phyloP scores from a whole-genome alignment of 2,797 vertebrate species.

The Enoplosus armatus region DNA sequence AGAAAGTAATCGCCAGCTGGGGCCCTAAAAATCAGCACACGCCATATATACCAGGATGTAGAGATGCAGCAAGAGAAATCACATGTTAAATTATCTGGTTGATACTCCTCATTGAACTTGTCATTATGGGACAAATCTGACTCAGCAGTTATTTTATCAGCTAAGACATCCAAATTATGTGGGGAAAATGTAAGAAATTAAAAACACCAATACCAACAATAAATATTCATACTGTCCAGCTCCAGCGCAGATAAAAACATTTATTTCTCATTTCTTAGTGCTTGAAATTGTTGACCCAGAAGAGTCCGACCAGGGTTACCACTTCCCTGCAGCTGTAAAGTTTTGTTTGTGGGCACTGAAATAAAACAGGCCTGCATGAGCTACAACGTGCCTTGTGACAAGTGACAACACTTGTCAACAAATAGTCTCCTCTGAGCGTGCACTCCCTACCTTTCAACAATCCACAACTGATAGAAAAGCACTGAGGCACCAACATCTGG shows the following conservation, averaged over 20 bases:
- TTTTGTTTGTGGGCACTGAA: constrained; percentile 5
- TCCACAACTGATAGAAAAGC: neutral
- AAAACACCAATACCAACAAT: neutral
- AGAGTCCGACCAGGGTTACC: neutral
- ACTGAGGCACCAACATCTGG: constrained; percentile 56
- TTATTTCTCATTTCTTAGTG: neutral
- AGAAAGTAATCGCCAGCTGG: no score
- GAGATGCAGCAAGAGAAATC: neutral
- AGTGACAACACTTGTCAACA: constrained; percentile 29
- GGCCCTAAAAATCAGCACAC: neutral
- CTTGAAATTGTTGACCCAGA: neutral
- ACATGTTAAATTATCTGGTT: neutral
- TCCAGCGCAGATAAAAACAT: neutral
- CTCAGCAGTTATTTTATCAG: neutral
- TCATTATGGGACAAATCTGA: neutral
- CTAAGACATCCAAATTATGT: neutral
- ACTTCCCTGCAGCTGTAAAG: constrained; percentile 8
- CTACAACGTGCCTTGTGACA: neutral
- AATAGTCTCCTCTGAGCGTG: neutral
- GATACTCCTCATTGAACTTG: neutral
- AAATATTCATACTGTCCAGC: neutral
- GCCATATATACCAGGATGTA: no score
- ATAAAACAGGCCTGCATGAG: constrained; percentile 34
- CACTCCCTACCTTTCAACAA: neutral
- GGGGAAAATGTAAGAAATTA: neutral